Conservation (phyloP, 2,888 invertebrate genomes). For the Caenorhabditis panamensis region DNA sequence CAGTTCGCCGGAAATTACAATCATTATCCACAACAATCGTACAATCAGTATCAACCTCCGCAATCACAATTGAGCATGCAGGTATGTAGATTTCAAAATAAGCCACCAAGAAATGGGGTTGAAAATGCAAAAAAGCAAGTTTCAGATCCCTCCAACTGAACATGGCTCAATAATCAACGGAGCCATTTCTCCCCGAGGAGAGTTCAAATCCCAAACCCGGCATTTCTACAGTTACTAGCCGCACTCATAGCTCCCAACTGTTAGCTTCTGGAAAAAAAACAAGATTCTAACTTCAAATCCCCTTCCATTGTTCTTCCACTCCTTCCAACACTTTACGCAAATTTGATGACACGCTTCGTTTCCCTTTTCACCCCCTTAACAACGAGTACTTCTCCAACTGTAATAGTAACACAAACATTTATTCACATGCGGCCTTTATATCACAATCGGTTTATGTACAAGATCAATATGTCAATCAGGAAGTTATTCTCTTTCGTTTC, state of each 20-base stretch:
- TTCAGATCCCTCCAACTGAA: conserved; percentile 57
- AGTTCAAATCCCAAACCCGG: conserved; percentile 68
- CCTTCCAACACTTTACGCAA: conserved; percentile 23
- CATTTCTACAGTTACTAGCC: conserved; percentile 70
- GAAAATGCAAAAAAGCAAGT: neutral
- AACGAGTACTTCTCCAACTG: conserved; percentile 35
- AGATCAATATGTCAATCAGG: conserved; percentile 27
- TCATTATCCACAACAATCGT: conserved; percentile 47
- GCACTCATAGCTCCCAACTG: too few relatives aligned
- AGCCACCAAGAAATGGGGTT: neutral
- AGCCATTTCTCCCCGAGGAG: conserved; percentile 57
- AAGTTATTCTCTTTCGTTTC: neutral
- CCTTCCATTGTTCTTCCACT: conserved; percentile 40
- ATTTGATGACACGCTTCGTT: conserved; percentile 43
- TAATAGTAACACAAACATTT: conserved; percentile 2
- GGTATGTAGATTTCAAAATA: conserved; percentile 23
- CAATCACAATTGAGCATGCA: conserved; percentile 53
- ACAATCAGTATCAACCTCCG: conserved; percentile 21
- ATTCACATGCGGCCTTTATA: conserved; percentile 9
- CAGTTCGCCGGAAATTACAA: conserved; percentile 33
- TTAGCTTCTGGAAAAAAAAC: too few relatives aligned
- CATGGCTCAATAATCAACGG: conserved; percentile 63
- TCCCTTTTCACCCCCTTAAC: neutral
- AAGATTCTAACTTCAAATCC: too few relatives aligned
- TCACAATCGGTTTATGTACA: conserved; percentile 47